Percentiles rank a stretch among this genome's conserved stretches.
phyloP scores from a whole-genome alignment of 2,797 vertebrate genomes.

The Sebastes kiyomatsui region DNA sequence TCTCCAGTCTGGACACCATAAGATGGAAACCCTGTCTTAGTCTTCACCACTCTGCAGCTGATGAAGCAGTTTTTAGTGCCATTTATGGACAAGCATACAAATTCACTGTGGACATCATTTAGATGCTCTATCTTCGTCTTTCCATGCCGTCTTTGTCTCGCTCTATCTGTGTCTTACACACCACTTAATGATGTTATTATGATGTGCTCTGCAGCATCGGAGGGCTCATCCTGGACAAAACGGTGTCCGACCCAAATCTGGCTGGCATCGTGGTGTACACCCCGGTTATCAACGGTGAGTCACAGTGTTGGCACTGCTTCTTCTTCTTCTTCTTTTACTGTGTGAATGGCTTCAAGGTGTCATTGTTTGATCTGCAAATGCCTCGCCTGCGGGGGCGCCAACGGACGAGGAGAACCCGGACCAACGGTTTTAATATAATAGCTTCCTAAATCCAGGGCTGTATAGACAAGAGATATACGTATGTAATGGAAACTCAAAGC shows the following conservation, averaged over 20 bases:
- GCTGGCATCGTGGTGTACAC: constrained; percentile 97
- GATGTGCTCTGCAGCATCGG: constrained; percentile 87
- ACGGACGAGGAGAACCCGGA: background rate
- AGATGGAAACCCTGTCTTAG: background rate
- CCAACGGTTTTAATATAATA: background rate
- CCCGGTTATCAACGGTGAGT: constrained; percentile 97
- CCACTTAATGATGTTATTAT: constrained; percentile 23
- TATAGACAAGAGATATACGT: background rate
- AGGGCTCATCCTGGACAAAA: constrained; percentile 98
- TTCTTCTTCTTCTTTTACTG: background rate
- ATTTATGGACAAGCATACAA: background rate
- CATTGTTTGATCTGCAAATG: background rate
- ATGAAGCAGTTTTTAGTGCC: background rate
- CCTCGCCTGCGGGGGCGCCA: background rate
- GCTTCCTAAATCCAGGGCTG: background rate
- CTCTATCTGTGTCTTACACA: background rate
- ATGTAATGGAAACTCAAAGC: background rate
- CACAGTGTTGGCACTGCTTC: background rate
- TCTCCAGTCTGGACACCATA: background rate
- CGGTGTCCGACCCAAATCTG: constrained; percentile 94
- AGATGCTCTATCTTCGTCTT: background rate
- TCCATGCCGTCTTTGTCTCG: background rate
- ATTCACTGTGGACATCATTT: background rate
- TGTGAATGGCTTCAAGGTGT: background rate
- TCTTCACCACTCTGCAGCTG: background rate